A percentile compares a stretch with the other conserved stretches of the same genome.
Conservation (phyloP, 2,888 invertebrate species). For the Reticulitermes lucifugus region DNA sequence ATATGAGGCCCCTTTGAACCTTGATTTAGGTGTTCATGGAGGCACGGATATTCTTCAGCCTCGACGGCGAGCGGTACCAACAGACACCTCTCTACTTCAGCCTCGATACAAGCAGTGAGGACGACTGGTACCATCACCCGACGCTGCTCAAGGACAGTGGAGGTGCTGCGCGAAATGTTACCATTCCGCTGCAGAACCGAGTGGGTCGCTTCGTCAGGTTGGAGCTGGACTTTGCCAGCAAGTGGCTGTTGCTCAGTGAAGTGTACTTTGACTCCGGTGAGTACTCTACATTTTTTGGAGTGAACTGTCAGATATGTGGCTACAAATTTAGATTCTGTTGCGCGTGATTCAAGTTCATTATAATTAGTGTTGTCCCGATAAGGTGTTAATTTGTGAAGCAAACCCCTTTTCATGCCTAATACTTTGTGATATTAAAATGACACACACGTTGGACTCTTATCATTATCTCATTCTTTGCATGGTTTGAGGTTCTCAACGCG, state of each 20-base stretch:
- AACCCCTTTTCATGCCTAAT: no score
- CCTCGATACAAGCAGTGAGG: slow-evolving; percentile 12
- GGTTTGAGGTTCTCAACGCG: no score
- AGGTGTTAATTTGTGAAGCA: no score
- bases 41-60: slow-evolving; percentile 81
- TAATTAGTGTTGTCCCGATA: no score
- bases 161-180: slow-evolving; percentile 68
- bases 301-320: background rate
- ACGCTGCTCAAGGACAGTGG: slow-evolving; percentile 39
- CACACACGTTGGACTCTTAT: no score
- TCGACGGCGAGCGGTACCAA: slow-evolving; percentile 80
- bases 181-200: slow-evolving; percentile 79
- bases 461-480: no score
- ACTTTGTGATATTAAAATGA: no score
- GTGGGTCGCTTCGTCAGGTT: slow-evolving; percentile 82
- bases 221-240: slow-evolving; percentile 80
- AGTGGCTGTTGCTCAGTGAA: slow-evolving; percentile 92
- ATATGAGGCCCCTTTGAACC: no score
- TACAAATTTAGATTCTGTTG: no score
- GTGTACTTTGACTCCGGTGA: slow-evolving; percentile 85
- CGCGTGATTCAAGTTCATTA: no score
- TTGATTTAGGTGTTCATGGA: slow-evolving; percentile 77
- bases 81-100: slow-evolving; percentile 48
- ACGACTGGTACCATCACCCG: slow-evolving; percentile 43
- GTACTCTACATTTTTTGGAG: slow-evolving; percentile 56